These are phyloP conservation scores for Lamellibrachia satsuma DNA, from an alignment of 2,888 invertebrate genomes.

Conservation along the genomic window DNA sequence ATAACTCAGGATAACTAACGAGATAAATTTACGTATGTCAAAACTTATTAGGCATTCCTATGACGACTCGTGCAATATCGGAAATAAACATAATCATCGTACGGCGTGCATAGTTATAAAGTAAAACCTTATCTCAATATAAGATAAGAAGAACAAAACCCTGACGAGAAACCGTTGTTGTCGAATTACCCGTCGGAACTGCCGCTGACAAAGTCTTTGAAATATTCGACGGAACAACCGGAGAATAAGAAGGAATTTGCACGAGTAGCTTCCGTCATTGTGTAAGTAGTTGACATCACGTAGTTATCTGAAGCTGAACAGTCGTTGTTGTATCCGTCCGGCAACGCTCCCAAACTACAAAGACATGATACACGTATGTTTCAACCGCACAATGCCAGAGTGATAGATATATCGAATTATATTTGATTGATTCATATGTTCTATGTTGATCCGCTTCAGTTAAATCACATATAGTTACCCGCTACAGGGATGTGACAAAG, in stretches of 20 bases:
- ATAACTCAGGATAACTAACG: too few relatives aligned
- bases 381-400: background rate
- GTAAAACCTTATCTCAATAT: background rate
- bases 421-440: background rate
- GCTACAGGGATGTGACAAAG: background rate
- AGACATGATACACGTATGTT: too few relatives aligned
- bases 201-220: background rate
- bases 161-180: background rate
- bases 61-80: too few relatives aligned
- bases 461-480: background rate
- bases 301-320: background rate
- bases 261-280: background rate
- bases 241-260: background rate
- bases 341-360: background rate
- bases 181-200: background rate
- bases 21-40: too few relatives aligned
- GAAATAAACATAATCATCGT: too few relatives aligned
- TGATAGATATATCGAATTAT: background rate
- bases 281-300: background rate
- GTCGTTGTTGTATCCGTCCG: background rate
- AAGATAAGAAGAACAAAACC: background rate
- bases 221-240: background rate
- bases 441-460: background rate
- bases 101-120: background rate
- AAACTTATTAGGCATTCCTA: too few relatives aligned